phyloP scores from a whole-genome alignment of 1,140 invertebrate species.

The Pseudomyrmex gracilis region DNA sequence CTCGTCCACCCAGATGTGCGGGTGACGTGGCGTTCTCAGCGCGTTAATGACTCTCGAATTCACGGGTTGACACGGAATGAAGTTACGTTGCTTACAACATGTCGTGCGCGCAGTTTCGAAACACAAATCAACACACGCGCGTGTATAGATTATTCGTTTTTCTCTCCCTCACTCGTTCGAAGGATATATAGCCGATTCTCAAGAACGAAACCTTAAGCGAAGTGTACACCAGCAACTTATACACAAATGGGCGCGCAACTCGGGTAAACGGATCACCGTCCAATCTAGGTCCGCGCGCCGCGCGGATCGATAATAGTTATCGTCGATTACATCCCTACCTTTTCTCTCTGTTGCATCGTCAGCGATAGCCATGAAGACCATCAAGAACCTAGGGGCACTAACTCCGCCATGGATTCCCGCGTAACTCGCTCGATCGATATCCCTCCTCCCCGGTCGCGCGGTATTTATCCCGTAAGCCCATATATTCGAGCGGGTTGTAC shows the following conservation, averaged over 20 bases:
- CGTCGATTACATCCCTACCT: constrained; percentile 13
- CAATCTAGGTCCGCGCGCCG: constrained; percentile 17
- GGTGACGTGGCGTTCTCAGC: too few species aligned
- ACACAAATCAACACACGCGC: background rate
- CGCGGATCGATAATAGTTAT: constrained; percentile 42
- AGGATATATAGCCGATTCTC: background rate
- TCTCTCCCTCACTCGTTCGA: background rate
- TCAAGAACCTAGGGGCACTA: constrained; percentile 30
- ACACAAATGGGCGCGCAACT: constrained; percentile 2
- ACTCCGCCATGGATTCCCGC: constrained; percentile 27
- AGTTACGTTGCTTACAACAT: too few species aligned
- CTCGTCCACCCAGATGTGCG: too few species aligned
- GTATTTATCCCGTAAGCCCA: constrained; percentile 64
- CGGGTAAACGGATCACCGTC: constrained; percentile 20
- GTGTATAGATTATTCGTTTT: background rate
- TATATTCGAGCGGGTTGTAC: background rate
- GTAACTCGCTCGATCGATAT: constrained; percentile 44
- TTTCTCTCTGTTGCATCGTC: constrained; percentile 13
- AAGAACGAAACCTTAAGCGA: constrained; percentile 4
- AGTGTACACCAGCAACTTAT: background rate
- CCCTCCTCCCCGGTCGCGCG: constrained; percentile 31
- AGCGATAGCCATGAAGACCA: background rate
- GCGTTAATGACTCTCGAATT: too few species aligned
- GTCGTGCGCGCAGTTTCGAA: background rate
- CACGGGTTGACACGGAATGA: too few species aligned